These are phyloP conservation scores for Kobus ellipsiprymnus DNA, from an alignment of 2,113 vertebrate genomes.

Conservation along the genomic window DNA sequence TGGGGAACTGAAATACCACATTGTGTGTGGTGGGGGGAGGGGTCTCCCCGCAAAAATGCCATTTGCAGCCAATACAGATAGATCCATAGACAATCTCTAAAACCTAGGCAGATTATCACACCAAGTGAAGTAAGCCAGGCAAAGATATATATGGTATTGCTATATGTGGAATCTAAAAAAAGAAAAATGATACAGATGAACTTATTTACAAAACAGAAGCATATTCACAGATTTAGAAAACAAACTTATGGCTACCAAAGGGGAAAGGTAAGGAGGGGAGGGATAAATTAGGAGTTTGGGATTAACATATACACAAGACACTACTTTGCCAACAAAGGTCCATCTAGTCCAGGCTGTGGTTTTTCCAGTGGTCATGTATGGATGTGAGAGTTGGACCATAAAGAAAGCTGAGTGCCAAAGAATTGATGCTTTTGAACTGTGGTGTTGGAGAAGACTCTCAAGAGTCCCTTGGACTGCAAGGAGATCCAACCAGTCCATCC, in stretches of 20 bases:
- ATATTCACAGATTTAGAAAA: neutral
- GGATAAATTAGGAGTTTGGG: neutral
- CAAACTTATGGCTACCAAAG: neutral
- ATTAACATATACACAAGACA: neutral
- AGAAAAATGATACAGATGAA: neutral
- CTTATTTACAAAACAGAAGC: neutral
- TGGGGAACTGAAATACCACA: neutral
- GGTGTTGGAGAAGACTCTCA: no score
- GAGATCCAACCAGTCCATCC: no score
- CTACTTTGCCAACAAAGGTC: no score
- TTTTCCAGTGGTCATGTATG: no score
- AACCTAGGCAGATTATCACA: neutral
- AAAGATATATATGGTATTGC: neutral
- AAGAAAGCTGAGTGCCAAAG: no score
- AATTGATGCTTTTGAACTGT: no score
- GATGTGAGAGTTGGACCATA: no score
- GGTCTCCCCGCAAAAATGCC: neutral
- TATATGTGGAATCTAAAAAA: neutral
- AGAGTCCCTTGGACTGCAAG: no score
- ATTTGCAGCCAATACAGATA: neutral
- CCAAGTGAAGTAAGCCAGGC: neutral
- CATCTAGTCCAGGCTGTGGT: no score
- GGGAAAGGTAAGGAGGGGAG: neutral
- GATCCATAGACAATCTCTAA: neutral
- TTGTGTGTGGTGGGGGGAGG: neutral